Base-by-base conservation (phyloP, 2,888 invertebrate genomes). In the Chirona hameri region DNA sequence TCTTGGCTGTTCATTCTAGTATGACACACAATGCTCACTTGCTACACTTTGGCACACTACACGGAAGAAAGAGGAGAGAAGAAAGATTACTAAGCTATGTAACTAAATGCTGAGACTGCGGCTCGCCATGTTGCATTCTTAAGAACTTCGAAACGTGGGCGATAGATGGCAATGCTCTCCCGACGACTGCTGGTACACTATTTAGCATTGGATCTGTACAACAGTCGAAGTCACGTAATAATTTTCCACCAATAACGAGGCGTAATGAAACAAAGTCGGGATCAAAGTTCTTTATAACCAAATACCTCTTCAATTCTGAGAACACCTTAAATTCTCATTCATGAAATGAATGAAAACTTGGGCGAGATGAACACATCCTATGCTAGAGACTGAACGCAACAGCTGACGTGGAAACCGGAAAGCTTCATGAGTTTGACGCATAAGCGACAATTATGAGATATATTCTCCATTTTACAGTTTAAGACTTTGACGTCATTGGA, bases 1-100 rank as follows among this genome's bases (percentile, higher is more conserved):
- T 96, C 96, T 90, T 95, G 93, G 88, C 95, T 94, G 89, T 96
- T 96, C 96, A 96, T 96, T 83, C 82, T 82, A 55, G 72, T 9
- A 27, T 2, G 39, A 46, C 46, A 46, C 72, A 39, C 39, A 39
- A 21, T 4, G 5, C 24, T 76, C 24, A 46, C 39, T 76, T 76
- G 10, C 0, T 24, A 21, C 76, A 76, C 76, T 76, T 76, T 76
- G 76, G 76, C 76, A 76, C 76, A 76, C 76, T 12, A 24, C 21
- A 21, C 31, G 57, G 55, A 55, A 57, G 81, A 81, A 65, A 18
- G 29, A 57, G 57, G 57, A 81, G 57, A 57, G 81, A 60, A 52
- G 27, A 81, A 24, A 81, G 27, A 24, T 57, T 31, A 5, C 57
- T 81, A 55, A 57, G 39, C 39, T 39, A 39, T 39, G 7, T 24